Evolutionary conservation across 2,797 vertebrate genomes (phyloP).

Genomic region (Muraenolepis orangiensis): DNA sequence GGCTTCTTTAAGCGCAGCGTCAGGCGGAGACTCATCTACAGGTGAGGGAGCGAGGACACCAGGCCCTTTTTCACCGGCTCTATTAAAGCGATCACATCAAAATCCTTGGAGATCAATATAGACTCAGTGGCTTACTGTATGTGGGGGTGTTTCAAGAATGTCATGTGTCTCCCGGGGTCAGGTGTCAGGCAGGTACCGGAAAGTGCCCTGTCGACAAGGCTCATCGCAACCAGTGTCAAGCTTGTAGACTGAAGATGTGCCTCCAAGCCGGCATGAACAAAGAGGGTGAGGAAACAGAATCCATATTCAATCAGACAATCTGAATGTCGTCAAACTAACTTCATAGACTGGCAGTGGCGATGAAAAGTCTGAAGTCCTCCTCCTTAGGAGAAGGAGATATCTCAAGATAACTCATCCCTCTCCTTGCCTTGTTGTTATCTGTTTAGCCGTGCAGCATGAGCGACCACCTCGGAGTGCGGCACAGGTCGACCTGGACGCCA

Average conservation of each 20-base stretch:
- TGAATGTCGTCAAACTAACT: neutral
- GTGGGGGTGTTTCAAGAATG: neutral
- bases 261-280: slow-evolving; percentile 95
- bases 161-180: slow-evolving; percentile 39
- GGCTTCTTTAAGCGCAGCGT: slow-evolving; percentile 96
- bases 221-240: slow-evolving; percentile 94
- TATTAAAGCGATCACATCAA: neutral
- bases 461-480: slow-evolving; percentile 87
- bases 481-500: slow-evolving; percentile 78
- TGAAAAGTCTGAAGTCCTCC: neutral
- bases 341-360: neutral
- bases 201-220: slow-evolving; percentile 92
- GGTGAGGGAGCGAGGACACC: slow-evolving; percentile 65
- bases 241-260: slow-evolving; percentile 91
- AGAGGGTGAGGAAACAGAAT: slow-evolving; percentile 78
- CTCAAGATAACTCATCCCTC: neutral
- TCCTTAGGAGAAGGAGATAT: no score
- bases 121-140: neutral
- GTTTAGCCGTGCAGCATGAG: slow-evolving; percentile 89
- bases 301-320: neutral
- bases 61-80: neutral
- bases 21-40: slow-evolving; percentile 87
- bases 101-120: neutral
- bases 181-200: slow-evolving; percentile 89
- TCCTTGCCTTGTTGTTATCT: neutral